phyloP scores from a whole-genome alignment of 2,797 vertebrate genomes.

The Triplophysa yarkandensis region DNA sequence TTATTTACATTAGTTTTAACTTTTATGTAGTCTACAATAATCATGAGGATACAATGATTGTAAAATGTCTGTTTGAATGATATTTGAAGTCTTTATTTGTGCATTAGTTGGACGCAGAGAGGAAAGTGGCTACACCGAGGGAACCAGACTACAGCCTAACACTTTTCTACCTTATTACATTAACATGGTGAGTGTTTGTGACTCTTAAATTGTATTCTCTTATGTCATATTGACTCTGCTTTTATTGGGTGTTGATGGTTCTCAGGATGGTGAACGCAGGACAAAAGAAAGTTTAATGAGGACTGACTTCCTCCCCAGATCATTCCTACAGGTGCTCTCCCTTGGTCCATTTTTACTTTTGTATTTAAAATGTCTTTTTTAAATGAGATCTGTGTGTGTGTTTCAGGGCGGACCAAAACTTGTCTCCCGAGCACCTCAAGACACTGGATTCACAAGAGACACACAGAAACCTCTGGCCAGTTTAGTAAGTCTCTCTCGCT shows the following conservation, averaged over 20 bases:
- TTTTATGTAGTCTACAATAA: too few relatives aligned
- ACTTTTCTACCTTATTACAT: conserved; percentile 61
- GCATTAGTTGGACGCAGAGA: conserved; percentile 52
- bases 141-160: conserved; percentile 50
- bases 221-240: conserved; percentile 13
- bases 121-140: conserved; percentile 64
- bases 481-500: conserved; percentile 59
- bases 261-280: conserved; percentile 53
- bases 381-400: conserved; percentile 10
- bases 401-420: conserved; percentile 55
- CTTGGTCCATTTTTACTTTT: neutral
- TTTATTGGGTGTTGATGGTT: conserved; percentile 21
- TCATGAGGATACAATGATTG: too few relatives aligned
- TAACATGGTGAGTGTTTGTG: conserved; percentile 38
- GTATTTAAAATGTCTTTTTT: neutral
- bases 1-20: too few relatives aligned
- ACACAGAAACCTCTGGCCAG: conserved; percentile 41
- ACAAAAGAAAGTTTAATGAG: conserved; percentile 61
- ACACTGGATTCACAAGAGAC: conserved; percentile 65
- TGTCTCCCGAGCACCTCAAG: conserved; percentile 44
- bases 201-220: neutral
- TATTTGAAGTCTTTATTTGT: neutral
- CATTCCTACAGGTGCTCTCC: conserved; percentile 58
- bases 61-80: neutral
- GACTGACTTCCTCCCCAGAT: conserved; percentile 57